A percentile compares a stretch with the other conserved stretches of the same genome.
Conservation (phyloP, 2,797 vertebrate species). For the Rhincodon typus region DNA sequence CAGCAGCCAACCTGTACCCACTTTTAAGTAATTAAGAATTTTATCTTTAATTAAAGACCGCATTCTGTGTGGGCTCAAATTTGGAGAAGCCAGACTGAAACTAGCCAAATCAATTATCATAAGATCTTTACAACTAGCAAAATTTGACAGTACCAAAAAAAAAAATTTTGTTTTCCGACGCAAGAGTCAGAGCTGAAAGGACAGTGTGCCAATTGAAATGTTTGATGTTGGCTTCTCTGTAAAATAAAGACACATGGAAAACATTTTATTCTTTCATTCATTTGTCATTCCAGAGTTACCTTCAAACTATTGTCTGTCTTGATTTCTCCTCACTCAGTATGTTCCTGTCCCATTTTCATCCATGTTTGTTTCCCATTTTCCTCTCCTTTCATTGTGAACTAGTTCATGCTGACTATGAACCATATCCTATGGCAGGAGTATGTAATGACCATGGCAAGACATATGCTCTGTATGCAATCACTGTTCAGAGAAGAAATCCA, state of each 20-base stretch:
- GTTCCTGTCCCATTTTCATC: slow-evolving; percentile 45
- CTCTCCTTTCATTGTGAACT: slow-evolving; percentile 51
- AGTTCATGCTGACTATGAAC: slow-evolving; percentile 85
- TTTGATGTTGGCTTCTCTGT: background rate
- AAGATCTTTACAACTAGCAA: background rate
- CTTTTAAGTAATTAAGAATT: background rate
- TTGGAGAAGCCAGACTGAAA: background rate
- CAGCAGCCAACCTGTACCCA: background rate
- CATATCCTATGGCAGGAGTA: slow-evolving; percentile 91
- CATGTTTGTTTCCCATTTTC: slow-evolving; percentile 15
- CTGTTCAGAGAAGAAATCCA: slow-evolving; percentile 73
- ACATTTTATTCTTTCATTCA: slow-evolving; percentile 50
- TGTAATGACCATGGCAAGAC: slow-evolving; percentile 99
- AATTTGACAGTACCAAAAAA: background rate
- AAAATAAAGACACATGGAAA: background rate
- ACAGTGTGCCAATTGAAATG: background rate
- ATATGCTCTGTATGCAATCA: slow-evolving; percentile 92
- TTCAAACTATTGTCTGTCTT: slow-evolving; percentile 43
- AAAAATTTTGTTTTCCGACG: background rate
- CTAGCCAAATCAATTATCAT: background rate
- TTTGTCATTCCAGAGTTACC: slow-evolving; percentile 38
- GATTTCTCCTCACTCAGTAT: slow-evolving; percentile 50
- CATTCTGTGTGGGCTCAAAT: background rate
- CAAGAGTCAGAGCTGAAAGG: background rate
- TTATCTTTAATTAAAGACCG: background rate